Conservation (phyloP, 2,113 vertebrate species). For the Periophthalmodon schlosseri region DNA sequence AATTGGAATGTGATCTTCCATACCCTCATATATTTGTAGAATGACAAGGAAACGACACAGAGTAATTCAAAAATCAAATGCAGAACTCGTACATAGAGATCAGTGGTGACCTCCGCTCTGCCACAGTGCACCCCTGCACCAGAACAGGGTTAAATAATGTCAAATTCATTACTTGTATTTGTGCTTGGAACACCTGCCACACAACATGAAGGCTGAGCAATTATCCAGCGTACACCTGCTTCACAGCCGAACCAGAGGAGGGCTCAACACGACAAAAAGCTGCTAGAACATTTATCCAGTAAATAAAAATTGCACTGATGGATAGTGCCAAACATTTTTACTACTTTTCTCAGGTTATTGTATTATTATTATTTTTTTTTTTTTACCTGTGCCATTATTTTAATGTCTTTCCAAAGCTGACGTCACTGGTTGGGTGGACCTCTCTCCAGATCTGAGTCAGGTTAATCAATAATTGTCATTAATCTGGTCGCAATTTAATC, state of each 20-base stretch:
- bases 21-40: not conserved
- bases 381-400: no score
- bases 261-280: not conserved
- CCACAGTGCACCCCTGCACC: not conserved
- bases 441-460: no score
- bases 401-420: no score
- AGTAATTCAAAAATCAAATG: not conserved
- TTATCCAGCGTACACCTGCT: slow-evolving; percentile 1
- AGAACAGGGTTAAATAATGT: slow-evolving; percentile 4
- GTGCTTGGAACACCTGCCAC: slow-evolving; percentile 4
- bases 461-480: no score
- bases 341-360: not conserved
- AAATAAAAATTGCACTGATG: not conserved
- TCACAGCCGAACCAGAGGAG: not conserved
- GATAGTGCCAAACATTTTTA: no score
- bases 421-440: no score
- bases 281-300: not conserved
- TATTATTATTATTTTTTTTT: no score
- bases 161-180: not conserved
- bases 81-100: not conserved
- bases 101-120: not conserved
- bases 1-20: not conserved
- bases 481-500: no score
- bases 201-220: slow-evolving; percentile 3
- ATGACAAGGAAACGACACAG: not conserved